Evolutionary conservation across 2,113 vertebrate genomes (phyloP).

Genomic region (Nycticebus coucang): DNA sequence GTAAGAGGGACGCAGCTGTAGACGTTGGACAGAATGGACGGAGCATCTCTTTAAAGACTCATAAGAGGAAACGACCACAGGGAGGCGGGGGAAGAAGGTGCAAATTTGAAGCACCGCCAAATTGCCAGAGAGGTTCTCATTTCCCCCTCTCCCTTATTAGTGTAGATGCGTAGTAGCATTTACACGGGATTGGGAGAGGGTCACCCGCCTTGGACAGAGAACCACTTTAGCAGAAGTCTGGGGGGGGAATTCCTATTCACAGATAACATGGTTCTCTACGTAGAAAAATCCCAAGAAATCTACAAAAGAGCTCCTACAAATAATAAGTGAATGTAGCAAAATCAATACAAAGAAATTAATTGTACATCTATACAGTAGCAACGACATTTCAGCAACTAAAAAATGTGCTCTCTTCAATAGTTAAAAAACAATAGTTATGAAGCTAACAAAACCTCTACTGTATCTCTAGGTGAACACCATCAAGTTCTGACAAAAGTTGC

Average conservation of each 20-base stretch:
- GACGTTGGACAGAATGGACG: not conserved
- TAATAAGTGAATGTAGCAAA: conserved; percentile 24
- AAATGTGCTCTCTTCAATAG: not conserved
- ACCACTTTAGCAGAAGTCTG: not conserved
- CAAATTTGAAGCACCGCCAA: not conserved
- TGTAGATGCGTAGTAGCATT: not conserved
- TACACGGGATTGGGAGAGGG: not conserved
- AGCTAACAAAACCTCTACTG: not conserved
- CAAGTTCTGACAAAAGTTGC: not conserved
- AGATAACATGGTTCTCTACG: not conserved
- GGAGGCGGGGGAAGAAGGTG: not conserved
- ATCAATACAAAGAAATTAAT: conserved; percentile 19
- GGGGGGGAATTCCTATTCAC: not conserved
- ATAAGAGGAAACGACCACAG: not conserved
- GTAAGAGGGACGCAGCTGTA: not conserved
- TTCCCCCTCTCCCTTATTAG: not conserved
- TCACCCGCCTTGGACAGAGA: not conserved
- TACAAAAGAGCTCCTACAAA: not conserved
- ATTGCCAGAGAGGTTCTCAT: not conserved
- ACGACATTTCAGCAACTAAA: not conserved
- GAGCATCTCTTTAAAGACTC: not conserved
- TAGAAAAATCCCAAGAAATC: not conserved
- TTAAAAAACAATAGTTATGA: not conserved
- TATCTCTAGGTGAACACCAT: not conserved
- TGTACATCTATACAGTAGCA: not conserved